These are phyloP conservation scores for Pachymerium ferrugineum DNA, from an alignment of 2,888 invertebrate species.

Conservation along the genomic window DNA sequence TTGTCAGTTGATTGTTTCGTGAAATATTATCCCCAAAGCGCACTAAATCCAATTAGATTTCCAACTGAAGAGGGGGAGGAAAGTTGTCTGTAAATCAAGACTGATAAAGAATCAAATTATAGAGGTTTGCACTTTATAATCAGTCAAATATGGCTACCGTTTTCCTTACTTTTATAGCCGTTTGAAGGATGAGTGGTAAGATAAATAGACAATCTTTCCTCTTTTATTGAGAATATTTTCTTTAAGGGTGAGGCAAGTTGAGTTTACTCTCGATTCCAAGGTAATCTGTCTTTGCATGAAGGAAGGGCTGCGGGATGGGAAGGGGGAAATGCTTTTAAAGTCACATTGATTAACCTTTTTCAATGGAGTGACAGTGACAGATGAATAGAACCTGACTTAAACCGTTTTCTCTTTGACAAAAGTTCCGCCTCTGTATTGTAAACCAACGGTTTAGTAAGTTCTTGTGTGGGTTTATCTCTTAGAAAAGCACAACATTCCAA, in stretches of 20 bases:
- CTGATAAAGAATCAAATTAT: slow-evolving; percentile 23
- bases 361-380: slow-evolving; percentile 16
- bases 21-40: slow-evolving; percentile 20
- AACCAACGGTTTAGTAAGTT: background rate
- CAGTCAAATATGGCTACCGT: background rate
- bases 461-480: slow-evolving; percentile 7
- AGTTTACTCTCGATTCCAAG: background rate
- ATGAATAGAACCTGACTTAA: slow-evolving; percentile 23
- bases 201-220: background rate
- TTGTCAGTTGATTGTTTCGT: background rate
- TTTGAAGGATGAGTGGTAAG: background rate
- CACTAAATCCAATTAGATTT: slow-evolving; percentile 20
- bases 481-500: slow-evolving; percentile 1
- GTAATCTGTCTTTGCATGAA: background rate
- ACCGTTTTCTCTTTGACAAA: slow-evolving; percentile 7
- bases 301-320: background rate
- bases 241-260: background rate
- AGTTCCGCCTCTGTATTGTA: slow-evolving; percentile 15
- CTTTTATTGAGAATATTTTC: background rate
- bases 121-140: background rate
- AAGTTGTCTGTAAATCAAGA: slow-evolving; percentile 16
- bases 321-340: slow-evolving; percentile 4
- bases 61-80: slow-evolving; percentile 14
- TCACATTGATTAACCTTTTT: slow-evolving; percentile 25
- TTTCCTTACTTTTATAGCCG: background rate